Base-by-base conservation (phyloP, 1,140 invertebrate genomes). In the Dendroctonus ponderosae region DNA sequence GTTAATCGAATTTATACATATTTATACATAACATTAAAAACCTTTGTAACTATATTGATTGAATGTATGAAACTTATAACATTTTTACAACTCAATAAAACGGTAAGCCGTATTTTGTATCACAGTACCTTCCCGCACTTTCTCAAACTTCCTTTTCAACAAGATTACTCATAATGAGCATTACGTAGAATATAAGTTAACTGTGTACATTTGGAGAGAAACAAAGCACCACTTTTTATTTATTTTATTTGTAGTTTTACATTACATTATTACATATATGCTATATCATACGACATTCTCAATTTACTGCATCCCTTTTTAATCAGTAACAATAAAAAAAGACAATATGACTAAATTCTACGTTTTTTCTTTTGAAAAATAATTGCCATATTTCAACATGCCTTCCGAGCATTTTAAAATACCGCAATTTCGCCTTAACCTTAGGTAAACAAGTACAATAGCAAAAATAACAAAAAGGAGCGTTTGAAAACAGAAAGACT, bases 231-330 rank as follows among this genome's bases (percentile, higher is more conserved):
- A 11, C n/a, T 46, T 60, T 67, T 67, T 60, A 44, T 53, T 52
- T 52, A 39, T 61, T 67, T 67, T 67, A 67, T 67, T 67, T 59
- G 65, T 67, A 67, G 65, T 67, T 67, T 67, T 65, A 67, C 65
- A 67, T 67, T 67, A 61, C 57, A 67, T 67, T 67, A 67, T 67
- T 67, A 67, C 65, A 67, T 67, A 67, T 67, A 67, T 67, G 65
- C 65, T 67, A 67, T 67, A 67, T 67, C 65, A 61, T 67, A 67
- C 65, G 65, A 67, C 65, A 67, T 60, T 57, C 39, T 67, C 65
- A 67, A 44, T 62, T 60, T 66, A 50, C 53, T 64, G 62, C 53
- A 52, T 66, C 37, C 62, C 52, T 59, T 66, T 59, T 67, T 61
- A 61, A 67, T 67, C 57, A 59, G 48, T 67, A 67, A 67, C 65